Conservation (phyloP, 1,140 invertebrate genomes). For the Nephila pilipes region DNA sequence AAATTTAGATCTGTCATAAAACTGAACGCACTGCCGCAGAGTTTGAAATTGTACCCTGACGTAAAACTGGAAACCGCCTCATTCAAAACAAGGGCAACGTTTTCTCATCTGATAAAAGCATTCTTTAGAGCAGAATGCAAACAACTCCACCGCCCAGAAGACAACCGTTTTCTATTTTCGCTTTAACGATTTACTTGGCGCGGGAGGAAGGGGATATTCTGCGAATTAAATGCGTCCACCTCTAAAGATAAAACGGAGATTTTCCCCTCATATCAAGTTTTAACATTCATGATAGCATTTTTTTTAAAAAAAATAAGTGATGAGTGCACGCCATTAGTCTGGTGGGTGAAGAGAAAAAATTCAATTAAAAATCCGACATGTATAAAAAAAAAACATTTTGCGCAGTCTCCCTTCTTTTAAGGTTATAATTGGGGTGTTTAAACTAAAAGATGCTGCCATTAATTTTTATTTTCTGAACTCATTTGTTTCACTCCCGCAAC, state of each 20-base stretch:
- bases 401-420: neutral
- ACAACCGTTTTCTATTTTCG: neutral
- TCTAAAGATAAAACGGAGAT: neutral
- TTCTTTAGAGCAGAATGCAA: neutral
- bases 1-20: neutral
- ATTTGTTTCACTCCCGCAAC: neutral
- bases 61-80: neutral
- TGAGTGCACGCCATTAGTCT: neutral
- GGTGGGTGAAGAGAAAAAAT: neutral
- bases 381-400: neutral
- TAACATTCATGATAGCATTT: constrained; percentile 16
- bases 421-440: constrained; percentile 12
- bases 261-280: neutral
- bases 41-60: neutral
- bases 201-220: neutral
- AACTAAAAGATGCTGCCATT: neutral
- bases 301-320: neutral
- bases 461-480: neutral
- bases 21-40: neutral
- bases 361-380: neutral
- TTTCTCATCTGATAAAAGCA: neutral
- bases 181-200: neutral
- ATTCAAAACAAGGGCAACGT: neutral
- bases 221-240: neutral
- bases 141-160: neutral